Evolutionary conservation across 2,888 invertebrate genomes (phyloP).

Genomic region (Diogma glabrata): DNA sequence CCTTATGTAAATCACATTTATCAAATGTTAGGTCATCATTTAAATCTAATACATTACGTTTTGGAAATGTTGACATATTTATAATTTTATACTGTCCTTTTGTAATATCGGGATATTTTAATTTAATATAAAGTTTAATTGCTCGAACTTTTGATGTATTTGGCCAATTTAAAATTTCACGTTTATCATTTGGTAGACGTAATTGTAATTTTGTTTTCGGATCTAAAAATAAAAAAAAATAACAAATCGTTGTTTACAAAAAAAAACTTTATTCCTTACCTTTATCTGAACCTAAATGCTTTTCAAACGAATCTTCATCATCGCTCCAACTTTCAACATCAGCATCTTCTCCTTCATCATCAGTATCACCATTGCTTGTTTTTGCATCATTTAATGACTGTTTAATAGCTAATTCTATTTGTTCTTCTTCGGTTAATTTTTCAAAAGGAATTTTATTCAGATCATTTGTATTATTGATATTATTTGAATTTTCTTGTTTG

Average conservation of each 20-base stretch:
- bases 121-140: conserved; percentile 28
- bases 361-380: neutral
- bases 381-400: conserved; percentile 29
- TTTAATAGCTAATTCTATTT: conserved; percentile 32
- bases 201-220: conserved; percentile 17
- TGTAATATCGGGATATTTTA: conserved; percentile 30
- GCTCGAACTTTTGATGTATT: conserved; percentile 31
- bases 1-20: conserved; percentile 33
- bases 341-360: neutral
- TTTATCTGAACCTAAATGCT: conserved; percentile 1
- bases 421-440: conserved; percentile 34
- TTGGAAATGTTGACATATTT: conserved; percentile 31
- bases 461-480: neutral
- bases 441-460: neutral
- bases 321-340: conserved; percentile 5
- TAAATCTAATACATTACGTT: conserved; percentile 28
- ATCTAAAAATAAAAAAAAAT: conserved; percentile 12
- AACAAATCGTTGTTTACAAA: neutral
- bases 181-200: conserved; percentile 23
- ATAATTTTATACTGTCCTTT: conserved; percentile 30
- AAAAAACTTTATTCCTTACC: conserved; percentile 11
- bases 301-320: conserved; percentile 8
- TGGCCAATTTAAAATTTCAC: conserved; percentile 34
- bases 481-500: neutral
- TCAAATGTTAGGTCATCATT: conserved; percentile 29